Evolutionary conservation across 2,113 vertebrate species (phyloP).

Genomic region (Pontoporia blainvillei): DNA sequence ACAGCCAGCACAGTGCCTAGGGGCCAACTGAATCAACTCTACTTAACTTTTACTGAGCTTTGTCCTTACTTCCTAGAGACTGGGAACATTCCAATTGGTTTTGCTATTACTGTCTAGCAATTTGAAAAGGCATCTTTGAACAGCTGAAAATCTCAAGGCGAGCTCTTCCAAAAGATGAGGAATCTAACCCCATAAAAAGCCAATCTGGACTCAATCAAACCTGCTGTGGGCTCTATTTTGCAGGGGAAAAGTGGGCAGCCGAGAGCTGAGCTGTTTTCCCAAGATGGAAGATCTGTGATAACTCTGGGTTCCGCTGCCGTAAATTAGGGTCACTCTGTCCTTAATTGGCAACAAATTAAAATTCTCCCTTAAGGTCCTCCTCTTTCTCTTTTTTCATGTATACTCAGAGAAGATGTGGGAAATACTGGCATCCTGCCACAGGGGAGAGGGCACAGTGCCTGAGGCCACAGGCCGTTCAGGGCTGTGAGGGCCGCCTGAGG

Average conservation of each 20-base stretch:
- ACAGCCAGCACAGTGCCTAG: background rate
- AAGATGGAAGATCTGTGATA: conserved; percentile 30
- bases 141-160: background rate
- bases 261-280: conserved; percentile 11
- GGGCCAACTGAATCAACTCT: background rate
- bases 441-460: background rate
- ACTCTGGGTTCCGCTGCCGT: conserved; percentile 21
- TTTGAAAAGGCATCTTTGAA: background rate
- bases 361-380: background rate
- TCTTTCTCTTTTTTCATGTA: background rate
- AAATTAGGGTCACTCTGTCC: background rate
- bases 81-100: background rate
- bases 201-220: background rate
- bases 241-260: background rate
- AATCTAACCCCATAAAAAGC: background rate
- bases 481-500: background rate
- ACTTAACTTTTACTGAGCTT: background rate
- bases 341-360: conserved; percentile 15
- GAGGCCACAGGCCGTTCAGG: background rate
- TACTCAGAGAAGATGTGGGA: background rate
- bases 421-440: background rate
- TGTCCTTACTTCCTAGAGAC: background rate
- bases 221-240: conserved; percentile 1
- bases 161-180: background rate
- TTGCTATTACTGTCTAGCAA: background rate